Evolutionary conservation across 2,888 invertebrate species (phyloP).

Genomic region (Tanypteryx hageni): DNA sequence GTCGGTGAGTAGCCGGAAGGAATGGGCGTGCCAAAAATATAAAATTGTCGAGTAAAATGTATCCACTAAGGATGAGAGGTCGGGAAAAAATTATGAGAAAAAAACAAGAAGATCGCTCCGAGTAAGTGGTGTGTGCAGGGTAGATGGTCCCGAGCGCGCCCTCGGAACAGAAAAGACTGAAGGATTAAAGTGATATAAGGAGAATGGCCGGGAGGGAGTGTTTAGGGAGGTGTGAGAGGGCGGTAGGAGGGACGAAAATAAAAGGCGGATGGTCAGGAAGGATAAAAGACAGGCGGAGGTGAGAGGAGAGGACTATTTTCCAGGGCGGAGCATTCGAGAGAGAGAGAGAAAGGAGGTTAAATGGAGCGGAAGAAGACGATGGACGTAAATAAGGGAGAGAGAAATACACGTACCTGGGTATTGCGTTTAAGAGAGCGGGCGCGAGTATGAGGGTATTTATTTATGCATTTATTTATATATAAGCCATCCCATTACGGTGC

Average conservation of each 20-base stretch:
- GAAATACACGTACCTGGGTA: no score
- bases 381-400: no score
- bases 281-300: not conserved
- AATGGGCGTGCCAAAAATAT: conserved; percentile 22
- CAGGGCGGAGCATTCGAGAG: not conserved
- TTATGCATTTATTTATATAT: no score
- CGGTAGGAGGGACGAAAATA: no score
- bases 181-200: conserved; percentile 35
- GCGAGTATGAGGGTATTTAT: no score
- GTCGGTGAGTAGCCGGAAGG: not conserved
- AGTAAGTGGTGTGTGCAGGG: not conserved
- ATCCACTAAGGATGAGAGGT: not conserved
- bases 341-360: not conserved
- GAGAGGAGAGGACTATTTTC: not conserved
- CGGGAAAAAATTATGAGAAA: not conserved
- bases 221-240: conserved; percentile 1
- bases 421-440: no score
- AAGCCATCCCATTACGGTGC: no score
- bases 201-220: not conserved
- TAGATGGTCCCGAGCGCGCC: not conserved
- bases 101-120: not conserved
- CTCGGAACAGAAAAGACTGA: not conserved
- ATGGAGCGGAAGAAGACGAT: not conserved
- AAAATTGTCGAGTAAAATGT: not conserved
- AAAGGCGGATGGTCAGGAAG: not conserved